phyloP scores from a whole-genome alignment of 37 sponge, comb jelly and placozoan species.

The Beroe ovata region DNA sequence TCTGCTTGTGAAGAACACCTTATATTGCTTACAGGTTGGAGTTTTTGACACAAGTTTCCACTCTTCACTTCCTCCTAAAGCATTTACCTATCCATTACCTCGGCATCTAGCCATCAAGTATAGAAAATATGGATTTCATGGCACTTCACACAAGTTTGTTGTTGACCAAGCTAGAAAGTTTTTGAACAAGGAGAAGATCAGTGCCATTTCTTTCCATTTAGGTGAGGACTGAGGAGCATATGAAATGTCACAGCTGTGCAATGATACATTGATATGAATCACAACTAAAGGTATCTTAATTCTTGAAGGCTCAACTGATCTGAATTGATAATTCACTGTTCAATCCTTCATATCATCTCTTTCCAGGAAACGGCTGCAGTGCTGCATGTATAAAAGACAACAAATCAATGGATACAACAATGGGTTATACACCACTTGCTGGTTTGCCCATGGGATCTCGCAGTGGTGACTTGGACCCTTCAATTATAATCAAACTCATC shows the following conservation, averaged over 20 bases:
- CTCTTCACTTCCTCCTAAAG: conserved; percentile 2
- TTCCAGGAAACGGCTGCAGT: conserved; percentile 63
- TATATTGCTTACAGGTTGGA: conserved; percentile 32
- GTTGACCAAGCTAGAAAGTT: conserved; percentile 21
- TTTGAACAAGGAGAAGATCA: conserved; percentile 29
- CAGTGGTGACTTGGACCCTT: conserved; percentile 27
- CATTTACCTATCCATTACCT: conserved; percentile 29
- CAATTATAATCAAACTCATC: conserved; percentile 18
- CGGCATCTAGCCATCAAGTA: conserved; percentile 24
- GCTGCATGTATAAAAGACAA: conserved; percentile 26
- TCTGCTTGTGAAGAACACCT: no score
- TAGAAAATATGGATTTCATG: conserved; percentile 35
- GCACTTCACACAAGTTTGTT: conserved; percentile 52
- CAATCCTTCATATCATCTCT: not conserved
- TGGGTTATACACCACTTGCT: conserved; percentile 53
- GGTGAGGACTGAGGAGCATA: no score
- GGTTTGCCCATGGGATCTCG: conserved; percentile 52
- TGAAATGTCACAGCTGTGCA: no score
- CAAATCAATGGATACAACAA: not conserved
- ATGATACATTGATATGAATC: no score
- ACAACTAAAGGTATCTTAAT: no score
- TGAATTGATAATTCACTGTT: no score
- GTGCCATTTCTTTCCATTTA: conserved; percentile 52
- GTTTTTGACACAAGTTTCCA: conserved; percentile 62
- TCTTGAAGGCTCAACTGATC: no score